Evolutionary conservation across 2,113 vertebrate genomes (phyloP), one percentile per base, ranked within the genome.

Genomic region (Pampusana beccarii): DNA sequence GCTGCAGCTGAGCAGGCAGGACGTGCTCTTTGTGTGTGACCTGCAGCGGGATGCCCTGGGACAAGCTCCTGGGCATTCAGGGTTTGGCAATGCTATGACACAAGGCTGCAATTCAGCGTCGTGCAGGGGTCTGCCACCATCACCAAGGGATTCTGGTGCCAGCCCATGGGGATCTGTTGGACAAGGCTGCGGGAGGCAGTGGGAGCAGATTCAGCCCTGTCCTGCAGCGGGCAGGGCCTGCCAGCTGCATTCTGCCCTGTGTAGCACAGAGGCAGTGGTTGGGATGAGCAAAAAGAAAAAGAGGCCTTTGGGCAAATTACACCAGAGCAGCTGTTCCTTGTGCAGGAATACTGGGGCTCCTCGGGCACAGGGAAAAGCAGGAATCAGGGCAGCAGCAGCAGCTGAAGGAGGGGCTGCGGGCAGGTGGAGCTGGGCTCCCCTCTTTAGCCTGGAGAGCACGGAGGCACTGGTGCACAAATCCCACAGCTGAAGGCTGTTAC

Each of bases 1-100:
- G 38, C 38, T 5, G 11, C 20, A 2, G 50, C 25, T 26, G 24
- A 29, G 1, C 20, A 13, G 28, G 48, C 1, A 0, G 75, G 56
- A 24, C 48, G 3, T 23, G 56, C n/a, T 48, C 25, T 4, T 44
- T 17, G 50, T 14, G 58, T 3, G 2, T 3, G 13, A 12, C 13
- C 9, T 19, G 48, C 48, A 44, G 29, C 5, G 16, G 13, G 58
- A 38, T 20, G 48, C 5, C 5, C 25, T 33, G 48, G 42, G 26
- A 71, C 70, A 57, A 57, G 8, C 20, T 46, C 9, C 12, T 3
- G 2, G 17, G 56, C 29, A 34, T 29, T 36, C 8, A 8, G 34
- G 44, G 24, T 34, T 46, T 17, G 33, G 6, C 3, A 6, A 11
- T 2, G 25, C 28, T 11, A 14, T 9, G 54, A 44, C 31, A 31